Evolutionary conservation across 2,113 vertebrate species (phyloP), one percentile per base, ranked within the genome.

Genomic region (human (Homo sapiens)): DNA sequence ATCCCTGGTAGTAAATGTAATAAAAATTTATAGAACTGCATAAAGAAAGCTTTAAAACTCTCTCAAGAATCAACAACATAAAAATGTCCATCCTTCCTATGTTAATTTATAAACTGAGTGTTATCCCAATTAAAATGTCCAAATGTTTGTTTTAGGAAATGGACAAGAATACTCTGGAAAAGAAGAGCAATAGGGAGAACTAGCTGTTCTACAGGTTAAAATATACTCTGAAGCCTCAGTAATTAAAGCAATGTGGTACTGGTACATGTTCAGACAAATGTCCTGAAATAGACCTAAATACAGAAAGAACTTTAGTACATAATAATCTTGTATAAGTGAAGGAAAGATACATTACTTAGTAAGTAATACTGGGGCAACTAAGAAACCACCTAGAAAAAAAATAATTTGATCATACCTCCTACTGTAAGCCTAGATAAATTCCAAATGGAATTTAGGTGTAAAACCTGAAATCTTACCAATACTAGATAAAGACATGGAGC

Each of bases 281-380:
- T 17, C 35, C 38, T 0, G 40, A 23, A 48, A 7, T 7, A 8
- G 27, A 32, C 14, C 1, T 35, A 52, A 16, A 12, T 9, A 22
- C 6, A 20, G 11, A 2, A n/a, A 50, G 10, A 25, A 48, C 52
- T 32, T 10, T 4, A 50, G 75, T 5, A 2, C 35, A 25, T 22
- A 30, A 2, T 40, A 8, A 0, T 52, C 90, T 45, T 5, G 0
- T 32, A 0, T 22, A 17, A 72, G 27, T 7, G 32, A 52, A 73
- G 68, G 16, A 66, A 82, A 52, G 81, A 43, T 45, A 13, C 27
- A 18, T 50, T 48, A 13, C n/a, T 48, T 23, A 84, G 14, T 59
- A 40, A 82, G 20, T 27, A 3, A 86, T 18, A 1, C 9, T 35
- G 25, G 43, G 25, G 64, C 43, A 22, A 32, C 7, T 38, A 4